These are phyloP conservation scores for Rhabdornis inornatus DNA, from an alignment of 2,113 vertebrate genomes.

Conservation along the genomic window DNA sequence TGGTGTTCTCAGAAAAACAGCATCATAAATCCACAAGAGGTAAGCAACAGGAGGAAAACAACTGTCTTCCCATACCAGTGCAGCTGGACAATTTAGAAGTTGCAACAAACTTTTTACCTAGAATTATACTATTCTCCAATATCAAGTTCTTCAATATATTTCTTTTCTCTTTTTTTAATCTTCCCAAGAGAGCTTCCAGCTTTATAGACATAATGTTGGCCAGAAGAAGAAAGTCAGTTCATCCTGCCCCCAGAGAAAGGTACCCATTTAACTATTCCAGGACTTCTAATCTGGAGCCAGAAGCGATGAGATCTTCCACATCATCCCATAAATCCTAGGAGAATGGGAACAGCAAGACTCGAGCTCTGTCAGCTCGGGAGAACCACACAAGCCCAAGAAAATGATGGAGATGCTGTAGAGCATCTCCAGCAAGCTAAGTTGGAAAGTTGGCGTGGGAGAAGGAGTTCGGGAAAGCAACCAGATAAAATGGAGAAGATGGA, in stretches of 20 bases:
- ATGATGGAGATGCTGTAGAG: not conserved
- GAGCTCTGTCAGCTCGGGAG: not conserved
- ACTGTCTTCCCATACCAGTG: not conserved
- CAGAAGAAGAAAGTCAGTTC: not conserved
- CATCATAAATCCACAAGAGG: slow-evolving; percentile 29
- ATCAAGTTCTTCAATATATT: not conserved
- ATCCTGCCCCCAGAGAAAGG: not conserved
- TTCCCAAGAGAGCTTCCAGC: not conserved
- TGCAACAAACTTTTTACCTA: not conserved
- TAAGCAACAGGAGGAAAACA: slow-evolving; percentile 10
- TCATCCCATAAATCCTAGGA: not conserved
- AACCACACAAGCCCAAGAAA: not conserved
- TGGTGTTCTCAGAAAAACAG: not conserved
- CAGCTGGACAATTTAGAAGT: not conserved
- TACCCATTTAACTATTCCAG: not conserved
- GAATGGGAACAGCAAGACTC: not conserved
- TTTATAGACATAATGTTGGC: not conserved
- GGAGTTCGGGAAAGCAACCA: not conserved
- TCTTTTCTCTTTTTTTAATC: not conserved
- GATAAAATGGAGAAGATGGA: not conserved
- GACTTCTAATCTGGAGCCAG: not conserved
- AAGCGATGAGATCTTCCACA: not conserved
- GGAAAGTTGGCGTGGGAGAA: not conserved
- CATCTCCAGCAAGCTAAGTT: not conserved
- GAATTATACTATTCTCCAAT: not conserved